Conservation (phyloP, 2,888 invertebrate genomes). For the Stictocephala bisonia region DNA sequence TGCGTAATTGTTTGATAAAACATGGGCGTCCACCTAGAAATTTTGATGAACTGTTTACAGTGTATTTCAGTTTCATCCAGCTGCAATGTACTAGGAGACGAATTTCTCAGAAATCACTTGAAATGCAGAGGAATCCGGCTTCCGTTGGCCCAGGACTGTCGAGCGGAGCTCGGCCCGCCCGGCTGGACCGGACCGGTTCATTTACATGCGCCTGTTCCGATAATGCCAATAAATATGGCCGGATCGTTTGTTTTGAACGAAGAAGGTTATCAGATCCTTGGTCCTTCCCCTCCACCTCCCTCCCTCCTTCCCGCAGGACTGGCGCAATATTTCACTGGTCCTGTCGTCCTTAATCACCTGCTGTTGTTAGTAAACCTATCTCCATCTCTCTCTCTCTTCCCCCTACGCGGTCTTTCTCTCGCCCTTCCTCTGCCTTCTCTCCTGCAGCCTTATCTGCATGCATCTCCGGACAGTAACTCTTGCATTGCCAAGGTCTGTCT, state of each 20-base stretch:
- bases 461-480: no score
- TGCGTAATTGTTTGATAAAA: no score
- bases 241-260: constrained; percentile 36
- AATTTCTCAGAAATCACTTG: no score
- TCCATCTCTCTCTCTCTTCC: constrained; percentile 58
- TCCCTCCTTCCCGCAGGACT: not conserved
- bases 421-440: constrained; percentile 60
- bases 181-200: constrained; percentile 12
- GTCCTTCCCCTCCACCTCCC: not conserved
- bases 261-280: constrained; percentile 10
- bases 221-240: constrained; percentile 42
- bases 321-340: constrained; percentile 19
- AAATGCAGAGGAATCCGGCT: no score
- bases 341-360: constrained; percentile 34
- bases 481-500: not conserved
- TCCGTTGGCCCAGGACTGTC: no score
- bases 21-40: no score
- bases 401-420: constrained; percentile 62
- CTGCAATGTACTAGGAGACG: no score
- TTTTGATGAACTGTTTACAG: no score
- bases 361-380: constrained; percentile 32
- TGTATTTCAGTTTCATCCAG: no score
- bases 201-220: constrained; percentile 29
- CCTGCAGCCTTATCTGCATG: constrained; percentile 33
- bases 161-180: not conserved